A percentile compares a stretch with the other conserved stretches of the same genome.
phyloP scores from a whole-genome alignment of 2,797 vertebrate species.

The Staurois parvus region DNA sequence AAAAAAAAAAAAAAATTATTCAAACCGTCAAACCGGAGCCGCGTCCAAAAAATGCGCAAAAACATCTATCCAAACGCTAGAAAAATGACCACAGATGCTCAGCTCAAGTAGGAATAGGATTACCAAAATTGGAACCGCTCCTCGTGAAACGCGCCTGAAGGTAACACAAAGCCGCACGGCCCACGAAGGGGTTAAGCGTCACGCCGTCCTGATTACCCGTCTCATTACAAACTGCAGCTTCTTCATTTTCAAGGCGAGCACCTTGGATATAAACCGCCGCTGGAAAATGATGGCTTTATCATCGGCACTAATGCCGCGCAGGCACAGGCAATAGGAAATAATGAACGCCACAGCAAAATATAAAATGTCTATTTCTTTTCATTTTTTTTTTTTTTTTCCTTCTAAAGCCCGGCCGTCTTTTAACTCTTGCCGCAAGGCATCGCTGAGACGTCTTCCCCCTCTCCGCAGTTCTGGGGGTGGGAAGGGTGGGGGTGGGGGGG shows the following conservation, averaged over 20 bases:
- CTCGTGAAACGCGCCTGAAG: too few species aligned
- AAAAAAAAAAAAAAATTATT: too few species aligned
- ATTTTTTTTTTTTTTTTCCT: too few species aligned
- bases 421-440: background rate
- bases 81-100: too few species aligned
- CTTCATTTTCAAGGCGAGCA: constrained; percentile 35
- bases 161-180: too few species aligned
- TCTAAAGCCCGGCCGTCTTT: background rate
- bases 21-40: too few species aligned
- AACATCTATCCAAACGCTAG: too few species aligned
- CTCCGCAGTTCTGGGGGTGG: background rate
- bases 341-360: constrained; percentile 32
- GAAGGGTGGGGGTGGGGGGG: too few species aligned
- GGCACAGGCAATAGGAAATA: constrained; percentile 40
- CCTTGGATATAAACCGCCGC: constrained; percentile 48
- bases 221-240: constrained; percentile 21
- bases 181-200: background rate
- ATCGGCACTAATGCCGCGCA: constrained; percentile 28
- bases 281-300: constrained; percentile 35
- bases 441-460: background rate
- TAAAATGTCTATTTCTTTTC: background rate
- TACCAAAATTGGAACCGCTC: too few species aligned
- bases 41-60: too few species aligned
- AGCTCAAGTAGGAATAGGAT: too few species aligned
- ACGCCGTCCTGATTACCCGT: constrained; percentile 1